Conservation (phyloP, 2,888 invertebrate species). For the Cosmia pyralina region DNA sequence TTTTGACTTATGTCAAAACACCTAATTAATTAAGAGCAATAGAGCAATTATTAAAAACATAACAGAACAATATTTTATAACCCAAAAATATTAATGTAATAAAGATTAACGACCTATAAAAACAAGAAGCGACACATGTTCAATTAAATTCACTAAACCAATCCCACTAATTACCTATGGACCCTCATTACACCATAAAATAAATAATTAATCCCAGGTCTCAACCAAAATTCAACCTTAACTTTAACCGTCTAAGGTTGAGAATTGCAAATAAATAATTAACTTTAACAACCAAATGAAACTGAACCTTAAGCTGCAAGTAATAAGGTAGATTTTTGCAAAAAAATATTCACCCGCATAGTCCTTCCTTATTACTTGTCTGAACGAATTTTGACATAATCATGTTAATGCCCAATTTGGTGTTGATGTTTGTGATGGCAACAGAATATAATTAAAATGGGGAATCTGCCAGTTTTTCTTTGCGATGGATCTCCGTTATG, state of each 20-base stretch:
- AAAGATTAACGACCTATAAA: conserved; percentile 47
- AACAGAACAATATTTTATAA: conserved; percentile 24
- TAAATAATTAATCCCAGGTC: conserved; percentile 42
- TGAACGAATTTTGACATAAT: conserved; percentile 59
- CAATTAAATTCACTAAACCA: conserved; percentile 59
- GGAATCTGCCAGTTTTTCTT: conserved; percentile 23
- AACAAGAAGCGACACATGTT: conserved; percentile 47
- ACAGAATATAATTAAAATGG: conserved; percentile 42
- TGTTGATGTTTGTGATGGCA: conserved; percentile 52
- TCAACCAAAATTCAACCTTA: conserved; percentile 24
- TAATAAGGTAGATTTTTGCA: conserved; percentile 8
- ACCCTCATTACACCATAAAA: conserved; percentile 62
- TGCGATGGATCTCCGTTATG: background rate
- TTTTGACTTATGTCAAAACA: background rate
- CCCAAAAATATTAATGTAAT: conserved; percentile 43
- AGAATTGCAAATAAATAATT: background rate
- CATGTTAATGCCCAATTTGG: conserved; percentile 51
- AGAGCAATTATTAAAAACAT: background rate
- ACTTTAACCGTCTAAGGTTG: rapidly evolving
- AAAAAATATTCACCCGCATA: conserved; percentile 45
- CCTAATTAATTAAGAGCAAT: no score
- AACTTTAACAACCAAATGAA: background rate
- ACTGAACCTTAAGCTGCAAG: rapidly evolving
- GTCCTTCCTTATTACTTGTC: conserved; percentile 47
- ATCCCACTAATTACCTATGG: conserved; percentile 48